Evolutionary conservation across 2,888 invertebrate genomes (phyloP).

Genomic region (Rhyacophila evoluta): DNA sequence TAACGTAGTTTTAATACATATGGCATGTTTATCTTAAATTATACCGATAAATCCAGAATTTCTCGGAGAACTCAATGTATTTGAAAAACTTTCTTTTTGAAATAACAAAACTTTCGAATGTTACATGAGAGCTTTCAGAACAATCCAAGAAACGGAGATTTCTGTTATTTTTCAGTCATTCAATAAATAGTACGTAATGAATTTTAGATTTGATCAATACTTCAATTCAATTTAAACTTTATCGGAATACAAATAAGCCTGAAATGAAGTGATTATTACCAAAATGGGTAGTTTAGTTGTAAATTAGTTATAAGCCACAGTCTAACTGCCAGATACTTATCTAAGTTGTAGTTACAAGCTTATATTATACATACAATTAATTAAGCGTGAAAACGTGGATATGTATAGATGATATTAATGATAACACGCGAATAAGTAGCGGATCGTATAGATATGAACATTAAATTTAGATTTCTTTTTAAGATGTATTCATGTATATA

Average conservation of each 20-base stretch:
- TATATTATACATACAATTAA: too few relatives aligned
- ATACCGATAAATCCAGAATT: too few relatives aligned
- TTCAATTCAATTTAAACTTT: background rate
- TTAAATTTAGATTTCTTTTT: too few relatives aligned
- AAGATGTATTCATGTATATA: too few relatives aligned
- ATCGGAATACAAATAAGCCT: background rate
- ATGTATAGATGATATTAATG: too few relatives aligned
- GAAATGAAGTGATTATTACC: background rate
- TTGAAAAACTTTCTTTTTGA: background rate
- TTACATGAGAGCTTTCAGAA: background rate
- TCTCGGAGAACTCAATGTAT: background rate
- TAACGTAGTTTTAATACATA: too few relatives aligned
- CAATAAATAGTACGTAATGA: background rate
- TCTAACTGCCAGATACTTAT: too few relatives aligned
- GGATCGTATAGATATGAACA: too few relatives aligned
- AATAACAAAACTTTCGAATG: background rate
- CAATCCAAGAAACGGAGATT: background rate
- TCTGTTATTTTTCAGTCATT: background rate
- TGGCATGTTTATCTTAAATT: too few relatives aligned
- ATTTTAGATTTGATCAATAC: conserved; percentile 1
- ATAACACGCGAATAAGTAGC: too few relatives aligned
- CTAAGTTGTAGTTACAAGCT: too few relatives aligned
- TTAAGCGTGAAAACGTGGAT: too few relatives aligned
- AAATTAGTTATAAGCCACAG: background rate
- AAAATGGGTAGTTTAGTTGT: background rate